Percentiles rank a stretch among this genome's conserved stretches.
These are phyloP conservation scores for Morone chrysops DNA, from an alignment of 2,113 vertebrate species.

Conservation along the genomic window DNA sequence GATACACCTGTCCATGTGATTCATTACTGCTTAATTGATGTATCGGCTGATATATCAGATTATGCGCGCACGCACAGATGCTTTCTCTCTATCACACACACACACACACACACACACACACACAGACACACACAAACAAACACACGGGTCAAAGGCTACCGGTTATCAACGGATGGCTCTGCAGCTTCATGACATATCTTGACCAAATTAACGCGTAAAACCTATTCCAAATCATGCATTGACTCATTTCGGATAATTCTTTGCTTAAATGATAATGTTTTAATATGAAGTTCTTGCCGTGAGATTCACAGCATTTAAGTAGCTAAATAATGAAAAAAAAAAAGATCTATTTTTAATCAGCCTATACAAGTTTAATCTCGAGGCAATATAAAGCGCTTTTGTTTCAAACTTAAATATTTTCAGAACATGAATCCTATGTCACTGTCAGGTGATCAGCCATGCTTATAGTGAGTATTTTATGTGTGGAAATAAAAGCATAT, in stretches of 20 bases:
- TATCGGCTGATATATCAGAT: slow-evolving; percentile 17
- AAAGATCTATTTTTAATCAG: neutral
- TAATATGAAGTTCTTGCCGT: neutral
- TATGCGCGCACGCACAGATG: neutral
- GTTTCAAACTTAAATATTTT: slow-evolving; percentile 3
- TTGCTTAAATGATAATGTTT: neutral
- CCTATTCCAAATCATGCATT: neutral
- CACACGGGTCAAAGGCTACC: slow-evolving; percentile 44
- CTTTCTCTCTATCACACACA: neutral
- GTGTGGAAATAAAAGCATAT: slow-evolving; percentile 41
- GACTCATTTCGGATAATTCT: slow-evolving; percentile 7
- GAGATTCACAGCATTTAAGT: neutral
- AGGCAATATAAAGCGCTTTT: neutral
- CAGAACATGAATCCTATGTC: neutral
- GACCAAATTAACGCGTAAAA: slow-evolving; percentile 6
- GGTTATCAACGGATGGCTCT: neutral
- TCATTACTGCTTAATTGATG: slow-evolving; percentile 17
- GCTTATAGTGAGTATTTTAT: slow-evolving; percentile 34
- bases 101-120: slow-evolving; percentile 6
- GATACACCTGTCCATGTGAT: slow-evolving; percentile 16
- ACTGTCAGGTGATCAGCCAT: slow-evolving; percentile 15
- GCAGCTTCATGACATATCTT: slow-evolving; percentile 3
- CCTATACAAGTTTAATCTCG: neutral
- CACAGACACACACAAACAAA: slow-evolving; percentile 33
- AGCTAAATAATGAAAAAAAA: neutral